These are phyloP conservation scores for Horisme vitalbata DNA, from an alignment of 2,888 invertebrate species.

Conservation along the genomic window DNA sequence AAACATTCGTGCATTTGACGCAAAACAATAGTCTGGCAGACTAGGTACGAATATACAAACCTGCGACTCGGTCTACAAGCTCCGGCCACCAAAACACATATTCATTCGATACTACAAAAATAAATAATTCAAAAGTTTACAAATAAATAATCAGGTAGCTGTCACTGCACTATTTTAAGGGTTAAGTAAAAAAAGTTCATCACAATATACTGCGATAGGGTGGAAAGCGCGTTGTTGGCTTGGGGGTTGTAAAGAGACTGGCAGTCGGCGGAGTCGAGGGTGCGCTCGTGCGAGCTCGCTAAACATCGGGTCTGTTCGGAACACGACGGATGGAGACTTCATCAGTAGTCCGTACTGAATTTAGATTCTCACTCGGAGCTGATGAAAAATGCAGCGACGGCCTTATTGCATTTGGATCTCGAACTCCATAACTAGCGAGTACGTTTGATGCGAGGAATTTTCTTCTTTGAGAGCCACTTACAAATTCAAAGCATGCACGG, in stretches of 20 bases:
- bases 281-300: slow-evolving; percentile 37
- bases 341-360: slow-evolving; percentile 40
- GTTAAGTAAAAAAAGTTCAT: slow-evolving; percentile 60
- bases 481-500: slow-evolving; percentile 14
- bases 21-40: slow-evolving; percentile 27
- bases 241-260: slow-evolving; percentile 59
- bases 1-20: slow-evolving; percentile 17
- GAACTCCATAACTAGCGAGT: slow-evolving; percentile 17
- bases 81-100: slow-evolving; percentile 55
- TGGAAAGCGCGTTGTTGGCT: slow-evolving; percentile 46
- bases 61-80: slow-evolving; percentile 47
- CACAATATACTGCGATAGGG: slow-evolving; percentile 52
- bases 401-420: slow-evolving; percentile 41
- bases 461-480: slow-evolving; percentile 10
- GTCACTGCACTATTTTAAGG: slow-evolving; percentile 54
- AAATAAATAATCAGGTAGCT: slow-evolving; percentile 28
- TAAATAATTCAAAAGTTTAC: slow-evolving; percentile 23
- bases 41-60: slow-evolving; percentile 35
- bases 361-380: slow-evolving; percentile 39
- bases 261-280: slow-evolving; percentile 28
- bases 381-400: slow-evolving; percentile 52
- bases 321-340: slow-evolving; percentile 25
- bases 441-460: slow-evolving; percentile 23
- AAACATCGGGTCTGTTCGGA: slow-evolving; percentile 28
- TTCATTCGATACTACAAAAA: slow-evolving; percentile 39